A percentile compares a stretch with the other conserved stretches of the same genome.
Evolutionary conservation across 2,113 vertebrate genomes (phyloP).

Genomic region (Cyprinodon variegatus): DNA sequence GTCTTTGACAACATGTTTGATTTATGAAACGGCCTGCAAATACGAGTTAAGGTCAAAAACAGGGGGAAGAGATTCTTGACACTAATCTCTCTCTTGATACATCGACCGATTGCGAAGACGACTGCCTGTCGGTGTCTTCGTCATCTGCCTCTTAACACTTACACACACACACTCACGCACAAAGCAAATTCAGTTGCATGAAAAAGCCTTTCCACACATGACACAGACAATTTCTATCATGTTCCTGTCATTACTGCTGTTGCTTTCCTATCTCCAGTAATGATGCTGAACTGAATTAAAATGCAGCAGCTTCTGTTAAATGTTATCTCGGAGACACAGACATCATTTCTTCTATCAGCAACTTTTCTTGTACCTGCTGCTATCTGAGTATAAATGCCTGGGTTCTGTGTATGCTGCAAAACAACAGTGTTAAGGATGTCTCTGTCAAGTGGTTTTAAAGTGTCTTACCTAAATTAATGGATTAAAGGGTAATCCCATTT

Average conservation of each 20-base stretch:
- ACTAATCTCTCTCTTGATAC: conserved; percentile 58
- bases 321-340: conserved; percentile 36
- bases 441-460: conserved; percentile 16
- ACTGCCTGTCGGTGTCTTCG: conserved; percentile 16
- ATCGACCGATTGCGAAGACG: conserved; percentile 40
- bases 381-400: conserved; percentile 54
- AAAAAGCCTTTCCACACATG: conserved; percentile 33
- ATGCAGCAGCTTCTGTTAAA: conserved; percentile 45
- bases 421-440: conserved; percentile 30
- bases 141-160: conserved; percentile 17
- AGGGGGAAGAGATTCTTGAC: conserved; percentile 54
- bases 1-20: conserved; percentile 46
- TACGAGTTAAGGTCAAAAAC: conserved; percentile 64
- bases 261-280: conserved; percentile 49
- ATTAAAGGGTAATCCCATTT: no score
- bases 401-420: conserved; percentile 40
- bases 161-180: neutral
- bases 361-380: conserved; percentile 60
- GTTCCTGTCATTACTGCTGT: conserved; percentile 34
- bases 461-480: neutral
- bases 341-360: conserved; percentile 56
- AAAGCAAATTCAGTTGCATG: conserved; percentile 18
- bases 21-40: conserved; percentile 33
- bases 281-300: conserved; percentile 36
- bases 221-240: conserved; percentile 35